A percentile compares a stretch with the other conserved stretches of the same genome.
phyloP scores from a whole-genome alignment of 2,113 vertebrate species.

The Coryphaenoides rupestris region DNA sequence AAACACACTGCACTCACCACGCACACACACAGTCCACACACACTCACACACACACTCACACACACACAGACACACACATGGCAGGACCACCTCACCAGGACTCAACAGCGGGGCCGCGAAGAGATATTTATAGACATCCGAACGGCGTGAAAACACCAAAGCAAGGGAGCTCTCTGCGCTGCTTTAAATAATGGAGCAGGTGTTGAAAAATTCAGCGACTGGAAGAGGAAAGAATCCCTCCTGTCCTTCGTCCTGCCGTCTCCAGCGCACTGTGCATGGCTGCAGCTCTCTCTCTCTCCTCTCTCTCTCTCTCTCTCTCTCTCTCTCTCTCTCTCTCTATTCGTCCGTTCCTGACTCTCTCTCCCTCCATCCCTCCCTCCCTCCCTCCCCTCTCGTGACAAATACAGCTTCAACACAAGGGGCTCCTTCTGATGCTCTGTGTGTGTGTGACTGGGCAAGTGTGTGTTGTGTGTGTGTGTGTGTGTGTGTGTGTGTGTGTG shows the following conservation, averaged over 20 bases:
- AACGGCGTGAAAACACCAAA: not conserved
- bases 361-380: not conserved
- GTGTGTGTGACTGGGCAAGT: conserved; percentile 32
- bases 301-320: conserved; percentile 4
- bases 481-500: conserved; percentile 28
- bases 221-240: conserved; percentile 19
- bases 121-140: too few relatives aligned
- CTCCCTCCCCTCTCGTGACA: not conserved
- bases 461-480: conserved; percentile 19
- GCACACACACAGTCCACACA: not conserved
- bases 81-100: not conserved
- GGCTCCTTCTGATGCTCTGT: conserved; percentile 26
- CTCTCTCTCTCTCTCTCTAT: conserved; percentile 9
- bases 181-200: conserved; percentile 60
- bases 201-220: conserved; percentile 51
- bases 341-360: not conserved
- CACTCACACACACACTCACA: conserved; percentile 14
- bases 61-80: conserved; percentile 3
- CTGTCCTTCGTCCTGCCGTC: conserved; percentile 3
- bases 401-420: conserved; percentile 5
- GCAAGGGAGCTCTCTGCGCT: conserved; percentile 6
- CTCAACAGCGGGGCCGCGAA: not conserved
- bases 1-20: conserved; percentile 7
- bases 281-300: conserved; percentile 5
- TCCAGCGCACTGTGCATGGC: too few relatives aligned